These are phyloP conservation scores for Popillia japonica DNA, from an alignment of 1,140 invertebrate species.

Conservation along the genomic window DNA sequence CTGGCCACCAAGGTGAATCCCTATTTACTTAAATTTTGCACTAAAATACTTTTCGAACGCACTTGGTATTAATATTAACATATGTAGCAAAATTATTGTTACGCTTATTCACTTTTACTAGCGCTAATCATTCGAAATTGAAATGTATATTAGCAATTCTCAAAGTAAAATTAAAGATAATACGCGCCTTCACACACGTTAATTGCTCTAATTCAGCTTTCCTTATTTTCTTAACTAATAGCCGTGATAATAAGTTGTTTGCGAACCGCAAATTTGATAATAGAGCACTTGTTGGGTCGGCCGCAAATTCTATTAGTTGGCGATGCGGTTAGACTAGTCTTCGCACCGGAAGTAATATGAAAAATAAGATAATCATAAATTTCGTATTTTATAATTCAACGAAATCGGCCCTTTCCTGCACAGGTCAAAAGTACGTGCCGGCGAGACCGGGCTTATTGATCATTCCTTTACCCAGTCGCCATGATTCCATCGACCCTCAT, in stretches of 20 bases:
- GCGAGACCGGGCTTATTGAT: constrained; percentile 40
- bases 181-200: too few species aligned
- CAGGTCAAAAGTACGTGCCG: too few species aligned
- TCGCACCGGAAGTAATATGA: too few species aligned
- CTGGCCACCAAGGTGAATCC: too few species aligned
- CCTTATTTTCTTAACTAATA: too few species aligned
- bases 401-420: too few species aligned
- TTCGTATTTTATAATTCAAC: too few species aligned
- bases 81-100: neutral
- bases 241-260: constrained; percentile 20
- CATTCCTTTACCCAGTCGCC: constrained; percentile 39
- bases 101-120: neutral
- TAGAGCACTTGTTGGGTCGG: neutral
- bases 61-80: too few species aligned
- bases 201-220: too few species aligned
- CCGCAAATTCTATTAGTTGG: neutral
- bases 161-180: neutral
- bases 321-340: neutral
- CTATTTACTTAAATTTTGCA: too few species aligned
- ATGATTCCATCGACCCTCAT: constrained; percentile 38
- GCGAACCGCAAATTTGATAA: constrained; percentile 14
- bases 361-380: too few species aligned
- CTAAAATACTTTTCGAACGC: too few species aligned
- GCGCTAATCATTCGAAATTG: neutral
- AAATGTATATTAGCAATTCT: neutral